Evolutionary conservation across 2,888 invertebrate species (phyloP).

Genomic region (Erebia palarica): DNA sequence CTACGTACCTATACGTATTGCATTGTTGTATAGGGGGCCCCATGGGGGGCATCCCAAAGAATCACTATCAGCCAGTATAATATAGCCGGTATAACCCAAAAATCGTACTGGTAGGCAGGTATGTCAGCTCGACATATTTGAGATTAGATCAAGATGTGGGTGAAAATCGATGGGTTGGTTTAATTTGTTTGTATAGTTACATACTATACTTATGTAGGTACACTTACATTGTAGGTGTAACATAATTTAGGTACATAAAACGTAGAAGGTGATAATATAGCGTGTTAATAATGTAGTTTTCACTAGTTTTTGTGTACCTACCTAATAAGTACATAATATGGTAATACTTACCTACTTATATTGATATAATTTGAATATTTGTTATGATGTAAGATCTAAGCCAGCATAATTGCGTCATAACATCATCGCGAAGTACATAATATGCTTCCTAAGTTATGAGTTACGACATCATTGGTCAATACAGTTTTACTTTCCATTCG

Average conservation of each 20-base stretch:
- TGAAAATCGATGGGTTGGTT: neutral
- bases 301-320: conserved; percentile 1
- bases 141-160: conserved; percentile 19
- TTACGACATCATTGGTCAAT: neutral
- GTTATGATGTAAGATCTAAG: conserved; percentile 11
- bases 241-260: neutral
- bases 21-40: too few relatives aligned
- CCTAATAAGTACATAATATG: too few relatives aligned
- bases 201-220: neutral
- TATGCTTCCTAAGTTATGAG: neutral
- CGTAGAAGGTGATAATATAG: too few relatives aligned
- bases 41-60: too few relatives aligned
- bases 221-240: neutral
- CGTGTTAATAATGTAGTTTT: neutral
- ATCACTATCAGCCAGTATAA: too few relatives aligned
- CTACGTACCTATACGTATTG: too few relatives aligned
- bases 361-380: conserved; percentile 14
- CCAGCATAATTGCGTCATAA: conserved; percentile 3
- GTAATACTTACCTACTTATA: neutral
- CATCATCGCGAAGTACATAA: neutral
- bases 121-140: neutral
- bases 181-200: too few relatives aligned
- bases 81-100: too few relatives aligned
- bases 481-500: conserved; percentile 2
- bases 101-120: too few relatives aligned